phyloP scores from a whole-genome alignment of 2,113 vertebrate genomes.

The Pseudolaguvia tuberculata region DNA sequence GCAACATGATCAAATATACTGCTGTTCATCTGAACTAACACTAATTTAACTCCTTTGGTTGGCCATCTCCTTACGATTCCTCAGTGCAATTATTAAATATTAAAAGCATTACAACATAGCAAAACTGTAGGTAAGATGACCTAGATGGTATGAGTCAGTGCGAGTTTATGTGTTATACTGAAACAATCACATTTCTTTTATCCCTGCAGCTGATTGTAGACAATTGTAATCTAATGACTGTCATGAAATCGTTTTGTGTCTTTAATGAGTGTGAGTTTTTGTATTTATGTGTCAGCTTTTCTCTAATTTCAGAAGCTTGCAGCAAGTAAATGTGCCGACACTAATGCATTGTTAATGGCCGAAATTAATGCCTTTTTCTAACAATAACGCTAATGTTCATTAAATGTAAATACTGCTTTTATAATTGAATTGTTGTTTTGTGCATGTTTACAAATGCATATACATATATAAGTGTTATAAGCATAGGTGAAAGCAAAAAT shows the following conservation, averaged over 20 bases:
- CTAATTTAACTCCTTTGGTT: background rate
- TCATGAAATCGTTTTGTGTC: conserved; percentile 21
- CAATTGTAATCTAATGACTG: conserved; percentile 36
- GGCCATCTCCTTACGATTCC: background rate
- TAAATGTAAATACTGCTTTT: conserved; percentile 38
- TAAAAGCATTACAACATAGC: conserved; percentile 1
- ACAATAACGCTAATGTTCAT: conserved; percentile 48
- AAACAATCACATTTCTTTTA: conserved; percentile 19
- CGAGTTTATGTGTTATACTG: conserved; percentile 14
- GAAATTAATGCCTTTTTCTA: conserved; percentile 52
- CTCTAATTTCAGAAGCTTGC: conserved; percentile 46
- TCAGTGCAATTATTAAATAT: background rate
- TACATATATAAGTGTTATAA: background rate
- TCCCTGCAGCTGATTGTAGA: conserved; percentile 31
- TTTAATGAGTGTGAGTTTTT: conserved; percentile 28
- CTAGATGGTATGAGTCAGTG: background rate
- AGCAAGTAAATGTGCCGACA: conserved; percentile 39
- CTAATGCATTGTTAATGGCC: conserved; percentile 47
- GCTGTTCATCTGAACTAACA: background rate
- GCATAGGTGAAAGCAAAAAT: background rate
- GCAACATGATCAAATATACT: background rate
- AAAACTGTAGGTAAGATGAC: conserved; percentile 2
- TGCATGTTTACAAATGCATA: conserved; percentile 17
- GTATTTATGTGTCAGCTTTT: conserved; percentile 43
- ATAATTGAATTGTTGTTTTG: conserved; percentile 27